Conservation (phyloP, 2,113 vertebrate genomes). For the Ifrita kowaldi region DNA sequence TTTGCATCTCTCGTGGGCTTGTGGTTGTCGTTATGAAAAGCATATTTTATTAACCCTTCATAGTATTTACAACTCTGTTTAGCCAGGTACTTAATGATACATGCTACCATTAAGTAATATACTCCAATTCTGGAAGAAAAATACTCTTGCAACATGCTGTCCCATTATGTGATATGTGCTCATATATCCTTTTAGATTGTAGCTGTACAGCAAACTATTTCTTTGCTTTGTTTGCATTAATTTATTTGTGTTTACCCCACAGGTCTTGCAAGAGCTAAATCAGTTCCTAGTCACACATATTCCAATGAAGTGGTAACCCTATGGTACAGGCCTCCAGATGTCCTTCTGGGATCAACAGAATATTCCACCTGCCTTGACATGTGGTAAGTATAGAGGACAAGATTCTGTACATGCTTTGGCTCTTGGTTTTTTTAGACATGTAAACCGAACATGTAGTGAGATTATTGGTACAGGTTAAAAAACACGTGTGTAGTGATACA, state of each 20-base stretch:
- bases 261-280: conserved; percentile 96
- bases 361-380: conserved; percentile 98
- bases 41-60: not conserved
- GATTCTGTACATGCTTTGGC: not conserved
- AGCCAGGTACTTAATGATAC: not conserved
- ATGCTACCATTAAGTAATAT: not conserved
- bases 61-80: not conserved
- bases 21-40: not conserved
- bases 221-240: not conserved
- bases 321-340: conserved; percentile 96
- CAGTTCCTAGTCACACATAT: conserved; percentile 95
- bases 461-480: not conserved
- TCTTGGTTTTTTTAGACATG: not conserved
- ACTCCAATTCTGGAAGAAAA: not conserved
- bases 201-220: not conserved
- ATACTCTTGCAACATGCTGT: not conserved
- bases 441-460: not conserved
- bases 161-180: not conserved
- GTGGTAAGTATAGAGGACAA: conserved; percentile 80
- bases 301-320: conserved; percentile 98
- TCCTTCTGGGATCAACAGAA: conserved; percentile 93
- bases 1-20: not conserved
- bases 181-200: not conserved
- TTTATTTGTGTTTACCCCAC: conserved; percentile 19
- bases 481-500: not conserved